These are phyloP conservation scores for Atethmia centrago DNA, from an alignment of 2,888 invertebrate genomes.

Conservation along the genomic window DNA sequence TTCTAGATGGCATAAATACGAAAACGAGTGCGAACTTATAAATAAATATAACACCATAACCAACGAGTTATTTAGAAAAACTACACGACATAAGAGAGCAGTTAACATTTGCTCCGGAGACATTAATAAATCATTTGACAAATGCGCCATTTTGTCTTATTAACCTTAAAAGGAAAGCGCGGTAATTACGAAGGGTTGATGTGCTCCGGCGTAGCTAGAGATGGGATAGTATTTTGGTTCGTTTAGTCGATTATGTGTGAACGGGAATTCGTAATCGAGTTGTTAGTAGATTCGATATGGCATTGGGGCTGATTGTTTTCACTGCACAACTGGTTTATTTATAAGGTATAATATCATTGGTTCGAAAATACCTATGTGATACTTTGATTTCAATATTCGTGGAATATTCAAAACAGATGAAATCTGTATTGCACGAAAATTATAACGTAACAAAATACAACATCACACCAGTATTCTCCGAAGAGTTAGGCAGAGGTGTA, in stretches of 20 bases:
- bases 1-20: neutral
- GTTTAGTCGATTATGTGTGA: conserved; percentile 28
- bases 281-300: neutral
- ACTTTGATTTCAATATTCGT: neutral
- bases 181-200: conserved; percentile 75
- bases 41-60: conserved; percentile 38
- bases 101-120: conserved; percentile 79
- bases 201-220: conserved; percentile 61
- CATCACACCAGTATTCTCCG: neutral
- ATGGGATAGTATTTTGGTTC: conserved; percentile 33
- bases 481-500: conserved; percentile 44
- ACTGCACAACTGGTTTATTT: neutral
- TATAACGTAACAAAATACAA: neutral
- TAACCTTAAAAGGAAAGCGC: conserved; percentile 82
- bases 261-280: neutral
- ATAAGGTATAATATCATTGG: too few relatives aligned
- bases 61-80: conserved; percentile 34
- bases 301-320: neutral
- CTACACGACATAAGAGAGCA: conserved; percentile 29
- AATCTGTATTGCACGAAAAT: too few relatives aligned
- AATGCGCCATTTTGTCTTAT: conserved; percentile 85
- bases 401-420: neutral
- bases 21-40: conserved; percentile 13
- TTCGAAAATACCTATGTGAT: too few relatives aligned
- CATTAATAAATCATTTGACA: conserved; percentile 84